Base-by-base conservation (phyloP, 2,797 vertebrate species). In the Dallia pectoralis region DNA sequence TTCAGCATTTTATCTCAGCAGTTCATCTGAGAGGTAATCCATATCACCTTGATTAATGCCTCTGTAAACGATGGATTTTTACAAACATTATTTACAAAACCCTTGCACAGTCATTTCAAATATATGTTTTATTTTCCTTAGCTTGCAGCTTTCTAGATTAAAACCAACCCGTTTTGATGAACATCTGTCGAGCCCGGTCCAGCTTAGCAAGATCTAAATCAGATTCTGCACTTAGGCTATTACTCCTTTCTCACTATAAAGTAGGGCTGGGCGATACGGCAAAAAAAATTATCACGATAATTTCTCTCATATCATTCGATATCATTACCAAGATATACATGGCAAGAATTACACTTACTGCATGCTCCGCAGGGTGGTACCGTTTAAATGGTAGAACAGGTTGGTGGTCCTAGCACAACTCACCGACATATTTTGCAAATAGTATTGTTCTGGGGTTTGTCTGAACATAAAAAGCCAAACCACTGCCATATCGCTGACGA, bases 11-110 rank as follows among this genome's bases (percentile, higher is more conserved):
- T 71, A 48, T 82, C 25, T 27, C 22, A 70, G 61, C 4, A 30
- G 63, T 82, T 87, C 77, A 77, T 81, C 80, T 73, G 74, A 65
- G 77, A 70, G 19, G 3, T 4, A 18, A 74, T 48, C 74, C 75
- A 77, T 75, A 71, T 77, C 72, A n/a, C 47, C 67, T 53, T 69
- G 44, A n/a, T 29, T 69, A 53, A 36, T 56, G 65, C 36, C 5
- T 47, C 33, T 47, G 33, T 44, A 47, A 47, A 12, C 30, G 29
- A 33, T 30, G 9, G 27, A 53, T 33, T 70, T 32, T 29, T 49
- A 18, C 27, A 25, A 48, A 48, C 30, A 49, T 49, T 48, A 53
- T 51, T 14, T 51, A 47, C 48, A 68, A 29, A 7, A 48, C 27
- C 25, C 40, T 18, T 68, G 12, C 14, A 69, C 22, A 69, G 29